phyloP scores from a whole-genome alignment of 2,113 vertebrate species.

The Telmatochromis sp. region DNA sequence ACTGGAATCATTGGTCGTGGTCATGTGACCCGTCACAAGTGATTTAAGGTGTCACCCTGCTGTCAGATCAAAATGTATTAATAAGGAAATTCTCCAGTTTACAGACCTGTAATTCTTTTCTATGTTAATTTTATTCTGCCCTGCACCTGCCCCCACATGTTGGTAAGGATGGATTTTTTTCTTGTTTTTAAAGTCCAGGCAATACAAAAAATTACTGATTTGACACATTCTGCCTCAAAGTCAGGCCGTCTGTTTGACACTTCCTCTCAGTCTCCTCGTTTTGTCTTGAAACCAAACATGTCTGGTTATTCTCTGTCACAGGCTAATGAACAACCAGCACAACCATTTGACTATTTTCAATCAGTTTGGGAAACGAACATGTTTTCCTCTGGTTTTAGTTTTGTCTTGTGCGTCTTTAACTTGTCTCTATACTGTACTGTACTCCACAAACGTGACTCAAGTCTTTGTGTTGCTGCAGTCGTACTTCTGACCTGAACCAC shows the following conservation, averaged over 20 bases:
- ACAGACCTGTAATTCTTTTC: not conserved
- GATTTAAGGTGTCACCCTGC: not conserved
- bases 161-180: not conserved
- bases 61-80: not conserved
- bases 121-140: not conserved
- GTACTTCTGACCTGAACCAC: conserved; percentile 27
- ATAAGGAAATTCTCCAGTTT: not conserved
- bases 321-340: not conserved
- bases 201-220: not conserved
- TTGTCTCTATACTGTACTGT: not conserved
- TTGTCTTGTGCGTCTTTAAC: not conserved
- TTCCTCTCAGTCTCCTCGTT: not conserved
- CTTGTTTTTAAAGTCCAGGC: not conserved
- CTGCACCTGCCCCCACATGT: not conserved
- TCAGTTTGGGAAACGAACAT: not conserved
- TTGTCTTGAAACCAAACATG: not conserved
- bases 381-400: not conserved
- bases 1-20: not conserved
- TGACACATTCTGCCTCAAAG: not conserved
- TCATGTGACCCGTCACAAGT: not conserved
- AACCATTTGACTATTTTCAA: not conserved
- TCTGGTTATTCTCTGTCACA: not conserved
- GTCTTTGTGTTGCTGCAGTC: not conserved
- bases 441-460: not conserved
- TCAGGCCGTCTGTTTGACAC: not conserved